These are phyloP conservation scores for Cephalopterus ornatus DNA, from an alignment of 2,113 vertebrate genomes.

Conservation along the genomic window DNA sequence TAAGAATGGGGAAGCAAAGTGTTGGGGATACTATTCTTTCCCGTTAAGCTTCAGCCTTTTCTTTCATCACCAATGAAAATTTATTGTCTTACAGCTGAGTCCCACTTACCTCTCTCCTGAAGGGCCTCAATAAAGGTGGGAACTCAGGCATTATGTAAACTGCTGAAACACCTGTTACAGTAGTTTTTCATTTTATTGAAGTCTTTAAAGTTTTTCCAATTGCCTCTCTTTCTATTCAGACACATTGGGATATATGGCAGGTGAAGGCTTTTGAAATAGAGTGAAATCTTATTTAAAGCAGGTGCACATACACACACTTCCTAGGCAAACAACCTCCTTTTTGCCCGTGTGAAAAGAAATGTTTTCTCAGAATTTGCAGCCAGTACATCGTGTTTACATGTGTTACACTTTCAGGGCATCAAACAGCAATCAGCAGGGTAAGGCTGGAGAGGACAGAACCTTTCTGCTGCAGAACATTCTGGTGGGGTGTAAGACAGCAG, in stretches of 20 bases:
- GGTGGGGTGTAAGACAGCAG: not conserved
- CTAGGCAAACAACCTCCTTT: not conserved
- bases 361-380: not conserved
- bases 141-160: not conserved
- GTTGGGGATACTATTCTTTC: not conserved
- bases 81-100: not conserved
- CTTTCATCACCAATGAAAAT: not conserved
- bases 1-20: not conserved
- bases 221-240: not conserved
- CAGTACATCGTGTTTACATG: accelerated
- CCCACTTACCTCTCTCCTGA: not conserved
- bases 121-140: not conserved
- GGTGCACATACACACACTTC: not conserved
- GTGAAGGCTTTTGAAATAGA: not conserved
- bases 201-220: not conserved
- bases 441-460: not conserved
- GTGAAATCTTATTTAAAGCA: not conserved
- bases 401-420: not conserved
- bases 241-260: not conserved
- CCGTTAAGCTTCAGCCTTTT: not conserved
- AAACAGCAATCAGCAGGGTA: not conserved
- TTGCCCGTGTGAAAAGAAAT: not conserved
- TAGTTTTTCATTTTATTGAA: not conserved
- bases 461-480: not conserved
- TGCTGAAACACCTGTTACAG: not conserved